Percentiles rank a stretch among this genome's conserved stretches.
Evolutionary conservation across 2,888 invertebrate genomes (phyloP).

Genomic region (Parthenolecanium corni): DNA sequence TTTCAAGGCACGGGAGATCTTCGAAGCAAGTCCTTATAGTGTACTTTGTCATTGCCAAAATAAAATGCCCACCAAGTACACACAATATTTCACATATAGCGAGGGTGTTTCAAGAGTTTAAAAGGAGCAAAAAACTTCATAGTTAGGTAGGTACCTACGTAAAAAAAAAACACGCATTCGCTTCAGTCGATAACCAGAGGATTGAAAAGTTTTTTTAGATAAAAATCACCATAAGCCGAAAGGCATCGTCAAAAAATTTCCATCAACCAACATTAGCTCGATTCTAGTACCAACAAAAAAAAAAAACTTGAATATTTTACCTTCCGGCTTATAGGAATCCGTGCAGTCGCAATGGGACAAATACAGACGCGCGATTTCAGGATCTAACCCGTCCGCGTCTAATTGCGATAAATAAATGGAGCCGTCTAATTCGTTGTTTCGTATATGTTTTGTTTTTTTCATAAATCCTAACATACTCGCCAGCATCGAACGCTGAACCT

Average conservation of each 20-base stretch:
- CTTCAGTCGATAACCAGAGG: too few relatives aligned
- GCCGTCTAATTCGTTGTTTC: conserved; percentile 50
- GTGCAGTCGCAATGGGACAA: conserved; percentile 52
- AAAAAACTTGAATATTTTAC: neutral
- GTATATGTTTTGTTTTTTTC: conserved; percentile 56
- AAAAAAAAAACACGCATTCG: too few relatives aligned
- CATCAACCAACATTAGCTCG: too few relatives aligned
- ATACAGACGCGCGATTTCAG: conserved; percentile 81
- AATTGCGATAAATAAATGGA: conserved; percentile 88
- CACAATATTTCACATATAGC: too few relatives aligned
- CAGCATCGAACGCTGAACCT: conserved; percentile 59
- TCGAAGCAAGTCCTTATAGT: too few relatives aligned
- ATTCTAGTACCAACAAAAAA: neutral
- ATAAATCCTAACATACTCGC: conserved; percentile 90
- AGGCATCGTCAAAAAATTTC: neutral
- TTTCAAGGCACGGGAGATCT: too few relatives aligned
- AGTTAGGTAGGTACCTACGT: too few relatives aligned
- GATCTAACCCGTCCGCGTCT: conserved; percentile 80
- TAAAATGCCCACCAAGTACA: too few relatives aligned
- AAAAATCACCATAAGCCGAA: too few relatives aligned
- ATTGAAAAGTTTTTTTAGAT: neutral
- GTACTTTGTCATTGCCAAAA: too few relatives aligned
- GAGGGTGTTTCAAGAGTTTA: too few relatives aligned
- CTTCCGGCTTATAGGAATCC: conserved; percentile 29
- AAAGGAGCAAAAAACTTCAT: too few relatives aligned